These are phyloP conservation scores for Euzetes globulus DNA, from an alignment of 2,888 invertebrate species.

Conservation along the genomic window DNA sequence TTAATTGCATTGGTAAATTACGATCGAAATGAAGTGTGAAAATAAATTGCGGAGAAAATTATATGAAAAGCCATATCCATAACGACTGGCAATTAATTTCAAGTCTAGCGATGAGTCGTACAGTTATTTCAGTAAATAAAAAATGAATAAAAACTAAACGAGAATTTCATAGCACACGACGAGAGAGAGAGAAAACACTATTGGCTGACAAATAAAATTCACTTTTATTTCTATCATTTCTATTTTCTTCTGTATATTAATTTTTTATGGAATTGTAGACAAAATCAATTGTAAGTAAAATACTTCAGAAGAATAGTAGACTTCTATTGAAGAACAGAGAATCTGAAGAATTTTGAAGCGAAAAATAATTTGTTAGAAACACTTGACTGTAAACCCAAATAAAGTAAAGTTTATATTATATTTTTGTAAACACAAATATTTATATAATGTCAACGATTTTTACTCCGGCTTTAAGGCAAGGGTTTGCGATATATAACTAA, in stretches of 20 bases:
- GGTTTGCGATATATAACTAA: neutral
- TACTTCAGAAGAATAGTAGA: no score
- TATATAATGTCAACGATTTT: neutral
- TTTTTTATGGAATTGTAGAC: no score
- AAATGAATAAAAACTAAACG: no score
- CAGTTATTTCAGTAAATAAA: no score
- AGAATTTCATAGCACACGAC: no score
- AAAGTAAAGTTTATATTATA: neutral
- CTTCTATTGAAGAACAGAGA: no score
- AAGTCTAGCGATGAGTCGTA: neutral
- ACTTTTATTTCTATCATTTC: no score
- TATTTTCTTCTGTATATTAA: no score
- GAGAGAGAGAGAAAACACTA: no score
- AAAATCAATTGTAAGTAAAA: no score
- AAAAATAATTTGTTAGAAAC: neutral
- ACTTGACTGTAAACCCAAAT: neutral
- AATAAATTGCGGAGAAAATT: neutral
- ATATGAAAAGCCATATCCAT: slow-evolving; percentile 7
- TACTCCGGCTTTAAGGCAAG: neutral
- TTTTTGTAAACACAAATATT: slow-evolving; percentile 8
- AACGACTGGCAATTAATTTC: neutral
- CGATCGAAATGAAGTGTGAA: neutral
- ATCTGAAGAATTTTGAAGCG: neutral
- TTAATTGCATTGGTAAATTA: no score
- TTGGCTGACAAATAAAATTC: no score